phyloP scores from a whole-genome alignment of 2,797 vertebrate genomes.

The Bucorvus abyssinicus region DNA sequence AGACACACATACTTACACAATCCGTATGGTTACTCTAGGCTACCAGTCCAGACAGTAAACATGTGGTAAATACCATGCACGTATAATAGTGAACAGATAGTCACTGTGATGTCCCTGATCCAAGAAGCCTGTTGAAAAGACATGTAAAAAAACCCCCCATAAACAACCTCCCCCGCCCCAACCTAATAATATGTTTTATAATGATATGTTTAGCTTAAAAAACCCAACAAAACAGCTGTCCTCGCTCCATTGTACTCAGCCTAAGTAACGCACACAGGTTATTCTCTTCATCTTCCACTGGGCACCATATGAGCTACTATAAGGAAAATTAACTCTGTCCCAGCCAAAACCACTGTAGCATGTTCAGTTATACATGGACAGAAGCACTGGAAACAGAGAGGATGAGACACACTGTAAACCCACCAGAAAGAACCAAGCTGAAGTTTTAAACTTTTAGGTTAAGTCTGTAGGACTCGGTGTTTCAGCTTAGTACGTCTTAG shows the following conservation, averaged over 20 bases:
- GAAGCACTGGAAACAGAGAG: neutral
- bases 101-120: neutral
- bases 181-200: neutral
- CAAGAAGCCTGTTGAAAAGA: neutral
- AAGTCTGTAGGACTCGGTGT: neutral
- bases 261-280: accelerated
- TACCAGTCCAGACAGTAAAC: neutral
- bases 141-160: no score
- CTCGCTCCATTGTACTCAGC: neutral
- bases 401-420: neutral
- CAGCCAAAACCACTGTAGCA: neutral
- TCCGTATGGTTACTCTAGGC: neutral
- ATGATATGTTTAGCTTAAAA: neutral
- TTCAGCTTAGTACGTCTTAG: neutral
- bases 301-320: neutral
- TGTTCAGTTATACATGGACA: neutral
- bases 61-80: neutral
- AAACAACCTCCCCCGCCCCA: no score
- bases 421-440: neutral
- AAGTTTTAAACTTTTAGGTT: neutral
- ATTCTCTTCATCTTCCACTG: neutral
- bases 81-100: neutral
- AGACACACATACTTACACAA: neutral
- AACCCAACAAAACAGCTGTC: neutral
- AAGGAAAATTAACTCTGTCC: neutral